Percentiles rank a stretch among this genome's conserved stretches.
These are phyloP conservation scores for Abramis brama DNA, from an alignment of 2,113 vertebrate genomes.

Conservation along the genomic window DNA sequence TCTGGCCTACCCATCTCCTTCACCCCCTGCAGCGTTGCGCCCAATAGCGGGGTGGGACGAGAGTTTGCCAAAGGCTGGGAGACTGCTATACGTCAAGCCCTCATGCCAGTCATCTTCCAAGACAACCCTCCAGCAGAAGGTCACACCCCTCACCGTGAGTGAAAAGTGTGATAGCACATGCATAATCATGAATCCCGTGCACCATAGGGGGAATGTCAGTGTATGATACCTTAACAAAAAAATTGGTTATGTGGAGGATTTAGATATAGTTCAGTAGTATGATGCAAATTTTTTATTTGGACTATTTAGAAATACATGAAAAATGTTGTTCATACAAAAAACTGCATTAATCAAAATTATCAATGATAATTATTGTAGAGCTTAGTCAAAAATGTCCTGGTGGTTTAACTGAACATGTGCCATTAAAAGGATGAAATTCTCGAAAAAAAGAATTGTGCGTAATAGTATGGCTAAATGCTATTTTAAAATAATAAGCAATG, in stretches of 20 bases:
- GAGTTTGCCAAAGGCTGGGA: slow-evolving; percentile 86
- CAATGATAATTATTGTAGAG: too few species aligned
- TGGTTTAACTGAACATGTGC: too few species aligned
- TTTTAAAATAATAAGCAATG: too few species aligned
- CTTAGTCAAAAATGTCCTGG: too few species aligned
- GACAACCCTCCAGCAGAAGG: slow-evolving; percentile 79
- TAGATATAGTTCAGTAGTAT: too few species aligned
- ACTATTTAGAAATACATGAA: neutral
- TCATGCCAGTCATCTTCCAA: slow-evolving; percentile 89
- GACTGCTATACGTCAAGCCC: slow-evolving; percentile 84
- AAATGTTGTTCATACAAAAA: too few species aligned
- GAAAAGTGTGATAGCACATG: neutral
- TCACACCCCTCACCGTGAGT: slow-evolving; percentile 80
- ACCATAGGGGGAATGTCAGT: neutral
- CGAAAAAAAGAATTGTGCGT: too few species aligned
- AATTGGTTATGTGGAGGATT: neutral
- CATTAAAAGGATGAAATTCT: too few species aligned
- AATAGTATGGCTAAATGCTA: too few species aligned
- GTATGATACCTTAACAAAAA: neutral
- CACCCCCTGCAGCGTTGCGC: slow-evolving; percentile 69
- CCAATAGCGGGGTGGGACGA: slow-evolving; percentile 78
- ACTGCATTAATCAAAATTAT: too few species aligned
- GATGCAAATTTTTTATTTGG: neutral
- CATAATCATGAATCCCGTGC: neutral
- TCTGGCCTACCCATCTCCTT: slow-evolving; percentile 56